Conservation (phyloP, 2,888 invertebrate species). For the Seira sanloemensis region DNA sequence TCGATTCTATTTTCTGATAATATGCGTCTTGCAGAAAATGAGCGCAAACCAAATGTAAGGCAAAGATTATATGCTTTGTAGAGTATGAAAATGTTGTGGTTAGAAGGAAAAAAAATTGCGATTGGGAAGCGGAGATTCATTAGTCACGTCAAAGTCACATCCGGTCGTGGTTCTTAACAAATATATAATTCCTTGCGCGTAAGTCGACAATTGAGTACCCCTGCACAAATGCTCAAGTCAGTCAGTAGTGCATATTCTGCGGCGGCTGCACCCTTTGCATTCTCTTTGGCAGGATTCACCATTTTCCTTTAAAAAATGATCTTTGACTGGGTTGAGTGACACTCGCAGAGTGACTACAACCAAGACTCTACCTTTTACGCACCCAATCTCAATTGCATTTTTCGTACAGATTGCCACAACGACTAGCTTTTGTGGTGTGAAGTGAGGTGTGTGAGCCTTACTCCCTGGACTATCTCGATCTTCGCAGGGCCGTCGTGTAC, state of each 20-base stretch:
- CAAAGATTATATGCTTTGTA: neutral
- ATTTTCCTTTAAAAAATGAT: neutral
- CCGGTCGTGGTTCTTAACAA: constrained; percentile 52
- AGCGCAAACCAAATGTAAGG: neutral
- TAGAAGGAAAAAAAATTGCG: neutral
- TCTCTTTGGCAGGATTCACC: neutral
- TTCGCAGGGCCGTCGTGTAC: neutral
- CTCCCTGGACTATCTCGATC: neutral
- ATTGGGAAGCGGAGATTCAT: neutral
- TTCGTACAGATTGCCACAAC: neutral
- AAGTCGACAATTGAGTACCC: constrained; percentile 38
- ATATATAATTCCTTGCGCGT: constrained; percentile 50
- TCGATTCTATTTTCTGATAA: neutral
- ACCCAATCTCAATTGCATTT: neutral
- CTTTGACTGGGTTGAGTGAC: neutral
- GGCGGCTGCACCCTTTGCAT: neutral
- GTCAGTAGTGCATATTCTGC: too few relatives aligned
- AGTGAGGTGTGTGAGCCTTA: neutral
- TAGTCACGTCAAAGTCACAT: constrained; percentile 42
- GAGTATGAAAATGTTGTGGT: neutral
- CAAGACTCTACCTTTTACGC: neutral
- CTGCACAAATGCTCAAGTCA: constrained; percentile 49
- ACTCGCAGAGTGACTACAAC: neutral
- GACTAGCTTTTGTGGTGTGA: neutral
- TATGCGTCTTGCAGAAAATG: neutral